Evolutionary conservation across 2,888 invertebrate species (phyloP), one percentile per base, ranked within the genome.

Genomic region (Coenonympha glycerion): DNA sequence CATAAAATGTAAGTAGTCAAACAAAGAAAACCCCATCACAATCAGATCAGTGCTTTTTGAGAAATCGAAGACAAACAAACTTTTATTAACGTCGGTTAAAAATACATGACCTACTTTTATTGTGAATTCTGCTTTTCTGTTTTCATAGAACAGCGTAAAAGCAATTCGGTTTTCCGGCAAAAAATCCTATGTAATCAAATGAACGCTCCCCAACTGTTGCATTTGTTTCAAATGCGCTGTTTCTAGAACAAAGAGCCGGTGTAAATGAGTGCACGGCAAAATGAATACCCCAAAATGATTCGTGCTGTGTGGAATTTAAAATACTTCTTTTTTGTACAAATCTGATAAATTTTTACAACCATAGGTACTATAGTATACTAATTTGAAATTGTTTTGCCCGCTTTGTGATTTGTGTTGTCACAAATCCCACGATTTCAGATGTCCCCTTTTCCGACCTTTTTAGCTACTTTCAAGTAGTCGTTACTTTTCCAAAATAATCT

Each of bases 261-360:
- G 45, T 45, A 45, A 45, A 45, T 45, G 45, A 45, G 34, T 24
- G 24, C 21, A 34, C 24, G 34, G 28, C 28, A 39, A 53, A 47
- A 53, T 53, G 50, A 50, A 53, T 50, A 50, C 49, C 40, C 39
- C 47, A 50, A 37, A 53, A 47, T 42, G 44, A 49, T 49, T 44
- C 42, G 16, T 15, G 18, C 45, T 22, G 45, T n/a, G 18, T 16
- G 24, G 24, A 26, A 34, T 34, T 34, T 11, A 6, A 45, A 36
- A 46, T 44, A 19, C 33, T 13, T 19, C 42, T 15, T 24, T 40
- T 50, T 44, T 42, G 21, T 46, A 22, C 42, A 42, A 46, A 49
- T 46, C 36, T 16, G 28, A 16, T 13, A 36, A 13, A 13, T 19
- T 31, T 40, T 24, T 16, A 15, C 6, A 4, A 18, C 18, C 9